Evolutionary conservation across 2,113 vertebrate species (phyloP), one percentile per base, ranked within the genome.

Genomic region (Spheniscus mendiculus): DNA sequence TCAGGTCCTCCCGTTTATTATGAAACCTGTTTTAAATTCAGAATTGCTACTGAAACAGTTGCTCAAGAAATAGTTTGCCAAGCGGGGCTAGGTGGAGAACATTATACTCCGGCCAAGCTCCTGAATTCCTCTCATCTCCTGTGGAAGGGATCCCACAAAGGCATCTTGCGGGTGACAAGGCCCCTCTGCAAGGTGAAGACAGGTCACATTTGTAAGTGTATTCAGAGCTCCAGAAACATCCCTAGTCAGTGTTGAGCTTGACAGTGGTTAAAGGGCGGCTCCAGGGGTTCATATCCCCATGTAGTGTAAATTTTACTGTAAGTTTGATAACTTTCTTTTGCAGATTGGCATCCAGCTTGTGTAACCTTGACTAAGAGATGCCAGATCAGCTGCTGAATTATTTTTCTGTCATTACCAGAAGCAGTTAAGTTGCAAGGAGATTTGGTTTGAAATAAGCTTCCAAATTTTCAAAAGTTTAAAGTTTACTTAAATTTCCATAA

Each of bases 151-250:
- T 32, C 21, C 27, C 5, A 0, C n/a, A 88, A n/a, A 72, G 16
- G 7, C 8, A 45, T 23, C 0, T 0, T 38, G 12, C 4, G 20
- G 3, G 12, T 26, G 18, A 10, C 4, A 2, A 1, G 2, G 11
- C 5, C 83, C 6, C 13, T 73, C 10, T 73, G 23, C 8, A 0
- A 4, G 9, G 5, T 38, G 17, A 40, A 80, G 21, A 47, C 7
- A 19, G 30, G 25, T 59, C 44, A 32, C 8, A 7, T 70, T 69
- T 66, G 9, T 55, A n/a, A 52, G 4, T 16, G 45, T 67, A 16
- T 26, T 29, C 6, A 25, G 69, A 62, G 36, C 11, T 59, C 20
- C 49, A 84, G 52, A 29, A 73, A 42, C 18, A 29, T n/a, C 25
- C 30, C 10, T 23, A 29, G 13, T 38, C 17, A 26, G 6, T 25